A percentile compares a stretch with the other conserved stretches of the same genome.
Conservation (phyloP, 2,888 invertebrate species). For the Harpalus rufipes region DNA sequence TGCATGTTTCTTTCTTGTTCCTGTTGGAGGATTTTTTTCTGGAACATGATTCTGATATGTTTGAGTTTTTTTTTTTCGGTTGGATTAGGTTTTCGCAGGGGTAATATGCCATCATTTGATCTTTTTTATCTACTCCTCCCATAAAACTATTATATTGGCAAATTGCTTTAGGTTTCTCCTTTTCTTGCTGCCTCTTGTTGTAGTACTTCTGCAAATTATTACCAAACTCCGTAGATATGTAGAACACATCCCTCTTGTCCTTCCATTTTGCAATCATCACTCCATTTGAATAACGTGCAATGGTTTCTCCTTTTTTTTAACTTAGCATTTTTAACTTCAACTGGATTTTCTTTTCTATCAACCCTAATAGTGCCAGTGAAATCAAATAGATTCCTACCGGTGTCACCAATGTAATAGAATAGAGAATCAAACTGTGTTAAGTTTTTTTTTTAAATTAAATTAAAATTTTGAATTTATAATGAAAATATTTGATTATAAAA, state of each 20-base stretch:
- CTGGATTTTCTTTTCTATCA: slow-evolving; percentile 68
- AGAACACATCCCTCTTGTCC: slow-evolving; percentile 68
- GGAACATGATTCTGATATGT: too few relatives aligned
- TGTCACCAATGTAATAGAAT: too few relatives aligned
- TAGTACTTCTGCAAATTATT: slow-evolving; percentile 64
- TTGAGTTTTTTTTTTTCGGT: too few relatives aligned
- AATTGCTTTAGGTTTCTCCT: slow-evolving; percentile 54
- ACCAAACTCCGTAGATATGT: slow-evolving; percentile 69
- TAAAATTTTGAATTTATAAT: too few relatives aligned
- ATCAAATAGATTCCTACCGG: too few relatives aligned
- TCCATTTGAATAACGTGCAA: slow-evolving; percentile 53
- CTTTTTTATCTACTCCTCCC: slow-evolving; percentile 55
- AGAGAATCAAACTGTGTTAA: too few relatives aligned
- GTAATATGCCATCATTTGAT: slow-evolving; percentile 58
- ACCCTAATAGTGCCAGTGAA: slow-evolving; percentile 48
- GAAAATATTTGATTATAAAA: too few relatives aligned
- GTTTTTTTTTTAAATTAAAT: too few relatives aligned
- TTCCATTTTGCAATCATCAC: slow-evolving; percentile 69
- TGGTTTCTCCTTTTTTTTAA: slow-evolving; percentile 68
- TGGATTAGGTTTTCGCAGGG: slow-evolving; percentile 4
- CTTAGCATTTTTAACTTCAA: background rate
- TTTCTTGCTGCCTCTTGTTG: slow-evolving; percentile 33
- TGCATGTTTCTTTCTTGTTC: too few relatives aligned
- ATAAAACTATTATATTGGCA: slow-evolving; percentile 52
- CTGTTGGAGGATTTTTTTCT: too few relatives aligned